A percentile compares a stretch with the other conserved stretches of the same genome.
phyloP scores from a whole-genome alignment of 2,888 invertebrate species.

The Esperia sulphurella region DNA sequence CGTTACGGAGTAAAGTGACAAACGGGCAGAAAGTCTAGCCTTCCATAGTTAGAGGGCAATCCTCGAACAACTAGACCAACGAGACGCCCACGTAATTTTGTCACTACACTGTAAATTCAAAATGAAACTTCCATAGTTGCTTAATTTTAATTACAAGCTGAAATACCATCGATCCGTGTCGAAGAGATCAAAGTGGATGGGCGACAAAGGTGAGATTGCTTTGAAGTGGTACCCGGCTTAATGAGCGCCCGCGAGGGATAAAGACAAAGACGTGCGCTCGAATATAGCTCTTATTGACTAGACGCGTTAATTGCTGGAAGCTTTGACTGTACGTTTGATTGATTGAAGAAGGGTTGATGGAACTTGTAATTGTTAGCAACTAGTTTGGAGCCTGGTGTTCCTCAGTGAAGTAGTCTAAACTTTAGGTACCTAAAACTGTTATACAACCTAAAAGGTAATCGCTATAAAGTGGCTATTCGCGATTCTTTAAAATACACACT shows the following conservation, averaged over 20 bases:
- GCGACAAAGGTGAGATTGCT: slow-evolving; percentile 60
- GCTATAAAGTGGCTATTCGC: no score
- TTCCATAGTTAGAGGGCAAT: no score
- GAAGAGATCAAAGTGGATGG: slow-evolving; percentile 52
- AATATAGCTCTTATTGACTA: slow-evolving; percentile 15
- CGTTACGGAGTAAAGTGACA: no score
- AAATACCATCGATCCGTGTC: slow-evolving; percentile 51
- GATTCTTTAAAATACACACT: no score
- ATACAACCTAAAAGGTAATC: no score
- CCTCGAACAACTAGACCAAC: not conserved
- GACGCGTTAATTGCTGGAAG: not conserved
- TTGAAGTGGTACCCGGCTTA: slow-evolving; percentile 48
- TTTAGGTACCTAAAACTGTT: no score
- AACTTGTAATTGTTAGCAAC: no score
- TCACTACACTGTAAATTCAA: slow-evolving; percentile 18
- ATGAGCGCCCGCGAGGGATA: slow-evolving; percentile 31
- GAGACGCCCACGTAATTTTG: slow-evolving; percentile 11
- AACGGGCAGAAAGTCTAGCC: no score
- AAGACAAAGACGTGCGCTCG: slow-evolving; percentile 21
- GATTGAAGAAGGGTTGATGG: no score
- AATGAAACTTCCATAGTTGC: slow-evolving; percentile 35
- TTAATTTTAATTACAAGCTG: slow-evolving; percentile 57
- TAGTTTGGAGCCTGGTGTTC: no score
- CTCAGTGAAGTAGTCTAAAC: no score
- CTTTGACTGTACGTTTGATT: not conserved